Conservation (phyloP, 1,140 invertebrate genomes). For the Anthonomus grandis region DNA sequence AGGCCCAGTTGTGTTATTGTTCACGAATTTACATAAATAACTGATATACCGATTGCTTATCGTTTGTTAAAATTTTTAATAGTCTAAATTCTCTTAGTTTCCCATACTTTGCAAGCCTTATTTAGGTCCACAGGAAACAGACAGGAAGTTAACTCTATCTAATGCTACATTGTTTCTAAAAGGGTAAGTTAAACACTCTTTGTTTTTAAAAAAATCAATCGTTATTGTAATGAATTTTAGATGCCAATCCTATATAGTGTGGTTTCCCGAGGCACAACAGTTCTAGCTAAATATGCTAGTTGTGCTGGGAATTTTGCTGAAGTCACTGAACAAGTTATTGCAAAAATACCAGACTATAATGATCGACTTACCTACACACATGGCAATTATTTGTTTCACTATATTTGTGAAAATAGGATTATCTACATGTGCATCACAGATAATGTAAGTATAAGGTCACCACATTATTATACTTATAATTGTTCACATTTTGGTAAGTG, state of each 20-base stretch:
- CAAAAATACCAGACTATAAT: slow-evolving; percentile 79
- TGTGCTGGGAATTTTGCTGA: slow-evolving; percentile 92
- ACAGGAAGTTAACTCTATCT: no score
- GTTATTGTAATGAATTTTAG: slow-evolving; percentile 18
- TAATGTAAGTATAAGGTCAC: slow-evolving; percentile 76
- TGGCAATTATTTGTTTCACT: slow-evolving; percentile 90
- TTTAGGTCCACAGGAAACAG: no score
- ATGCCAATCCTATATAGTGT: slow-evolving; percentile 91
- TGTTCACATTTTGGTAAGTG: not conserved
- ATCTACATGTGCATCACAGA: slow-evolving; percentile 94
- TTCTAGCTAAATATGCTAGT: slow-evolving; percentile 85
- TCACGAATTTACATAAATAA: no score
- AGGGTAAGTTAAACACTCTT: no score
- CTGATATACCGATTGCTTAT: no score
- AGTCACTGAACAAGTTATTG: slow-evolving; percentile 87
- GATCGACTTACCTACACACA: slow-evolving; percentile 90
- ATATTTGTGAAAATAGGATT: slow-evolving; percentile 80
- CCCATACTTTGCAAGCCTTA: no score
- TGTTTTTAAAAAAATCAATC: no score
- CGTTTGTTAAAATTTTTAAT: no score
- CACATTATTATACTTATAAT: not conserved
- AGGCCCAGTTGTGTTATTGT: no score
- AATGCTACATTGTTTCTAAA: no score
- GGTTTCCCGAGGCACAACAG: slow-evolving; percentile 79
- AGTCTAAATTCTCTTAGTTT: no score